Base-by-base conservation (phyloP, 2,113 vertebrate species). In the Irena cyanogastra region DNA sequence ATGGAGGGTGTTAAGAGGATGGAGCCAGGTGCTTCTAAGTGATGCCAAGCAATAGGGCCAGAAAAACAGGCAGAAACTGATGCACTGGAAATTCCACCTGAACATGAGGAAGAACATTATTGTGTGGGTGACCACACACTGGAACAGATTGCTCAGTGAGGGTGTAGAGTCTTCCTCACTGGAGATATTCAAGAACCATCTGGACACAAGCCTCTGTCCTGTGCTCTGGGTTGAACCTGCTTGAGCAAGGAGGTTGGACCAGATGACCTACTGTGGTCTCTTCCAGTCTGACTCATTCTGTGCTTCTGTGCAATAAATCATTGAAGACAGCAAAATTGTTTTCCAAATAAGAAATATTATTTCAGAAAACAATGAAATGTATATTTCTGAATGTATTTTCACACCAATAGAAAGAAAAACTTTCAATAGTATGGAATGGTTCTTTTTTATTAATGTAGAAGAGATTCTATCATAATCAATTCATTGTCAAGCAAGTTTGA, bases 91-190 rank as follows among this genome's bases (percentile, higher is more conserved):
- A 26, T 68, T 75, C 39, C 24, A 68, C 11, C 39, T 0, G 0
- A 82, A 41, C 8, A 26, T 22, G 20, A 75, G 9, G 11, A 82
- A 68, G 24, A 53, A 22, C 24, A 7, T 75, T 41, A 22, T 45
- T 0, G 0, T 30, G 20, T 35, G 19, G 9, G 23, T 45, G 20
- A 60, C 19, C 28, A 45, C 14, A 24, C 7, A 39, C 69, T 60
- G 28, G 28, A 75, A 75, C 5, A 39, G 53, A n/a, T 30, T 82
- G n/a, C n/a, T 24, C 24, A n/a, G 39, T 41, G 39, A 41, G 2
- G 7, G 3, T 30, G 16, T 31, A 28, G 22, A 39, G 11, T 53
- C 7, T n/a, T 42, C 37, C 24, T 60, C 53, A 53, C n/a, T 75
- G 28, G 20, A 45, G 12, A 53, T 60, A n/a, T 53, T 60, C 23